phyloP scores from a whole-genome alignment of 1,140 invertebrate species.

The Armadillidium nasatum region DNA sequence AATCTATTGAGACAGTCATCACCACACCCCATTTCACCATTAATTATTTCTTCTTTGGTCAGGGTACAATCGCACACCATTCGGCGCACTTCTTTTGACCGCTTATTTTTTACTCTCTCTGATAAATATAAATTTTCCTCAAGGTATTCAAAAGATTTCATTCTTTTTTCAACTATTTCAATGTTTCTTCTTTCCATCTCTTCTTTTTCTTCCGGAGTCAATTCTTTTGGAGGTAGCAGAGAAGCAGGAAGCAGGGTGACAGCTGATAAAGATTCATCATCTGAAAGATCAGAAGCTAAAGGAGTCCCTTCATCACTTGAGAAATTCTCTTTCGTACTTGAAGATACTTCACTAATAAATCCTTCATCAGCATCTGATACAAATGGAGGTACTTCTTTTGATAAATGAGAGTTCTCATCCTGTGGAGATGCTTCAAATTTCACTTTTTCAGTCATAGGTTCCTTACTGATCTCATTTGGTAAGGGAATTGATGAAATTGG shows the following conservation, averaged over 20 bases:
- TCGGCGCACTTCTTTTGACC: slow-evolving; percentile 77
- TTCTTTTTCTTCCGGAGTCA: slow-evolving; percentile 31
- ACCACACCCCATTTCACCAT: slow-evolving; percentile 81
- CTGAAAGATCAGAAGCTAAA: no score
- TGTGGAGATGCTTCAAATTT: no score
- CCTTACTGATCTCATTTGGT: no score
- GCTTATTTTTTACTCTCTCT: slow-evolving; percentile 55
- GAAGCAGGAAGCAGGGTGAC: not conserved
- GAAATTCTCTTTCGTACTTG: no score
- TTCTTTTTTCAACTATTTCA: slow-evolving; percentile 62
- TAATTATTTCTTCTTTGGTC: slow-evolving; percentile 76
- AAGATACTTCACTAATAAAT: no score
- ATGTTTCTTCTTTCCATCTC: slow-evolving; percentile 38
- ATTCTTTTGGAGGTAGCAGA: slow-evolving; percentile 20
- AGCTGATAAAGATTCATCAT: no score
- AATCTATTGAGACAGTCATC: slow-evolving; percentile 94
- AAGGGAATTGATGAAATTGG: no score
- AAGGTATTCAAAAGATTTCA: slow-evolving; percentile 72
- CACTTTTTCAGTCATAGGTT: no score
- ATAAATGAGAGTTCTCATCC: no score
- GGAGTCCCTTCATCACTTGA: no score
- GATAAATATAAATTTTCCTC: slow-evolving; percentile 80
- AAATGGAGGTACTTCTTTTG: no score
- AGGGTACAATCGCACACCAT: slow-evolving; percentile 95
- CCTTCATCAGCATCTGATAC: no score